These are phyloP conservation scores for Thera britannica DNA, from an alignment of 2,888 invertebrate species.

Conservation along the genomic window DNA sequence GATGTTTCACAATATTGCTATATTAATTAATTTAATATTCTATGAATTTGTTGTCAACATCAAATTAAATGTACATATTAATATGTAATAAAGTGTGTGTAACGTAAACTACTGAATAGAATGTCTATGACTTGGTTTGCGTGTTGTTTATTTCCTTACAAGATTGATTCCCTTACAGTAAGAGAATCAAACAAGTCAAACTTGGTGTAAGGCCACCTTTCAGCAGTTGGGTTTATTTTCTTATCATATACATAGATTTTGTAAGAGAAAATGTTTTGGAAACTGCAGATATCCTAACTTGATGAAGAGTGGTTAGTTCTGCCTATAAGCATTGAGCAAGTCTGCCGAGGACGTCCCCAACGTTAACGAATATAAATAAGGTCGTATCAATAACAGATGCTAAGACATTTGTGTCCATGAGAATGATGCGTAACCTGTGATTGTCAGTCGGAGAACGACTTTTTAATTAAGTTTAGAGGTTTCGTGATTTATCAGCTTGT, in stretches of 20 bases:
- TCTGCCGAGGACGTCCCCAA: background rate
- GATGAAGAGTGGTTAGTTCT: background rate
- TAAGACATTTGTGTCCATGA: too few relatives aligned
- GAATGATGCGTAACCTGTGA: too few relatives aligned
- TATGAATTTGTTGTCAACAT: conserved; percentile 13
- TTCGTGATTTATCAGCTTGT: conserved; percentile 2
- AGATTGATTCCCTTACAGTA: background rate
- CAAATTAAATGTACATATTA: conserved; percentile 9
- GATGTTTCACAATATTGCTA: conserved; percentile 16
- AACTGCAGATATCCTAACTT: background rate
- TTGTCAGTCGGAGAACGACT: background rate
- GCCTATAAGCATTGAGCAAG: background rate
- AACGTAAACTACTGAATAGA: background rate
- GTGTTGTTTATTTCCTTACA: background rate
- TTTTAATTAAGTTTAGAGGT: background rate
- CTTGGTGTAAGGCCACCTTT: too few relatives aligned
- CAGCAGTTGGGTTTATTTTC: too few relatives aligned
- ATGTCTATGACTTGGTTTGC: background rate
- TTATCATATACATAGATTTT: too few relatives aligned
- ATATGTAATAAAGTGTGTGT: background rate
- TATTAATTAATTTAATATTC: conserved; percentile 12
- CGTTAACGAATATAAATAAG: background rate
- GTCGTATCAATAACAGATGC: too few relatives aligned
- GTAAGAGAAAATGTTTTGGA: background rate
- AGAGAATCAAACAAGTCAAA: too few relatives aligned